Percentiles rank a stretch among this genome's conserved stretches.
These are phyloP conservation scores for Emydoidea blandingii DNA, from an alignment of 2,797 vertebrate species.

Conservation along the genomic window DNA sequence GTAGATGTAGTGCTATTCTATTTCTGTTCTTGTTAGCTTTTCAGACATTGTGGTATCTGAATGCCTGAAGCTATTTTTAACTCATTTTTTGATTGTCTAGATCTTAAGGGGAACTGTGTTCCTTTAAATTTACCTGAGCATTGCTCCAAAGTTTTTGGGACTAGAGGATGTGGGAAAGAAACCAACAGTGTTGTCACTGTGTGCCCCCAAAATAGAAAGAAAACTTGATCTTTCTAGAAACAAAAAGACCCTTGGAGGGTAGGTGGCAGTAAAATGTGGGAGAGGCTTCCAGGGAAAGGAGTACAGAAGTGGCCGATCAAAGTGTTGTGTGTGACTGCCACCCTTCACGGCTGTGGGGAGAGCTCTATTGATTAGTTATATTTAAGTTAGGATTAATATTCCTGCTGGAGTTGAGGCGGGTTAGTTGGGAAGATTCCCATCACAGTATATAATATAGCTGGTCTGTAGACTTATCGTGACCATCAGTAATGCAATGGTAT, in stretches of 20 bases:
- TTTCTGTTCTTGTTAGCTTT: neutral
- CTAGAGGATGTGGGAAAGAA: neutral
- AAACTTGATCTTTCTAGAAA: neutral
- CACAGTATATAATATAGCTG: neutral
- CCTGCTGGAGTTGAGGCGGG: neutral
- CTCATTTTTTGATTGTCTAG: neutral
- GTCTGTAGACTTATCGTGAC: neutral
- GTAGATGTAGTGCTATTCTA: neutral
- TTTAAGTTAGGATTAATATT: neutral
- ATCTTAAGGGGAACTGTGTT: neutral
- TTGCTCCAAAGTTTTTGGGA: neutral
- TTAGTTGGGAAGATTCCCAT: neutral
- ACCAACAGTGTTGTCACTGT: neutral
- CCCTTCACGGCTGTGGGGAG: accelerated
- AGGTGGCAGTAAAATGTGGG: neutral
- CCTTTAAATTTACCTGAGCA: neutral
- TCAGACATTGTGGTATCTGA: neutral
- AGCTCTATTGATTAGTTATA: neutral
- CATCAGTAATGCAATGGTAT: neutral
- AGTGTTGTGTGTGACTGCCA: neutral
- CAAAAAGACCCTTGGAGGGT: accelerated
- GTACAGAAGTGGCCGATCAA: neutral
- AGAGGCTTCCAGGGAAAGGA: neutral
- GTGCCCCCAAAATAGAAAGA: neutral
- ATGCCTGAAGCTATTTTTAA: neutral